phyloP scores from a whole-genome alignment of 1,140 invertebrate genomes.

The Andrena cerasifolii region DNA sequence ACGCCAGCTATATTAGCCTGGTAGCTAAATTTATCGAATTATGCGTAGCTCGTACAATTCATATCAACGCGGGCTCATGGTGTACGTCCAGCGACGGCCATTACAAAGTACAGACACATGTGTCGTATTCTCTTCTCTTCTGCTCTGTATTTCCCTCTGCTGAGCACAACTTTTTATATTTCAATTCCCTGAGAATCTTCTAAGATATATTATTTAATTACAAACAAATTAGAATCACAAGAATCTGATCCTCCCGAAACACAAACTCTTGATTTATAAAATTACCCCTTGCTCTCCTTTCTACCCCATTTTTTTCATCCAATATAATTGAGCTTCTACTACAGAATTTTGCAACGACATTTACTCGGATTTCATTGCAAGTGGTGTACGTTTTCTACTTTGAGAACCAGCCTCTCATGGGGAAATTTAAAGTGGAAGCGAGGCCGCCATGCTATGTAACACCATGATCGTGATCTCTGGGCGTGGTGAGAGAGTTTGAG shows the following conservation, averaged over 20 bases:
- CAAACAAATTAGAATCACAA: neutral
- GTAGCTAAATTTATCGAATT: constrained; percentile 78
- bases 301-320: too few species aligned
- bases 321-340: too few species aligned
- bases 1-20: constrained; percentile 72
- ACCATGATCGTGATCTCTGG: constrained; percentile 3
- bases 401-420: neutral
- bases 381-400: neutral
- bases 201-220: neutral
- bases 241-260: too few species aligned
- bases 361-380: neutral
- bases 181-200: neutral
- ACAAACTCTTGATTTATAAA: too few species aligned
- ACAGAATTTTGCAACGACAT: neutral
- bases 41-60: constrained; percentile 67
- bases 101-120: too few species aligned
- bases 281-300: too few species aligned
- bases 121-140: too few species aligned
- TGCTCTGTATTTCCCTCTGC: neutral
- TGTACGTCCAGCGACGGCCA: neutral
- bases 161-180: neutral
- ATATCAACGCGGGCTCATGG: neutral
- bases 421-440: constrained; percentile 9
- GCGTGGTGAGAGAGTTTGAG: constrained; percentile 53
- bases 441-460: neutral